Conservation (phyloP, 2,113 vertebrate genomes). For the Sinocyclocheilus grahami region DNA sequence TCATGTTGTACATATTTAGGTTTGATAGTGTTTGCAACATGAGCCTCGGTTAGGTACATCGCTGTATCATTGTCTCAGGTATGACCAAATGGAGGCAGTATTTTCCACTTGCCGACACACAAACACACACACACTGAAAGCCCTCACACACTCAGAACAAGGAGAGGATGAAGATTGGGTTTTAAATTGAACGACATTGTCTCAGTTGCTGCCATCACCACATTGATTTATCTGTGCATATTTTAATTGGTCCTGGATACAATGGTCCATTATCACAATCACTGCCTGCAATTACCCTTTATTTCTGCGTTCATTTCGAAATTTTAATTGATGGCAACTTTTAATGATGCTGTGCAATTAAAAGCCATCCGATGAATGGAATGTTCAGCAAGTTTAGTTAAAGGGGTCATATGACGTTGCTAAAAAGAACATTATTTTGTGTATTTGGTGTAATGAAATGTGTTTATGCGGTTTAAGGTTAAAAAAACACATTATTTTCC, state of each 20-base stretch:
- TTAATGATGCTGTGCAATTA: conserved; percentile 12
- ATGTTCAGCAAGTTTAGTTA: conserved; percentile 6
- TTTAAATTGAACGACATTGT: conserved; percentile 37
- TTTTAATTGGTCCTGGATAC: conserved; percentile 27
- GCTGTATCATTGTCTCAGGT: conserved; percentile 47
- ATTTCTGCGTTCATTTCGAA: conserved; percentile 6
- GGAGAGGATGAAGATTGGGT: conserved; percentile 32
- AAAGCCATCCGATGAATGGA: not conserved
- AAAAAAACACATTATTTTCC: too few relatives aligned
- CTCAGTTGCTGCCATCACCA: conserved; percentile 30
- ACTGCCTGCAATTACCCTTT: conserved; percentile 23
- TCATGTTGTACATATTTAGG: not conserved
- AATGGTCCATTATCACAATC: conserved; percentile 7
- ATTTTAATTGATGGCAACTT: conserved; percentile 27
- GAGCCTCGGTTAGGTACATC: not conserved
- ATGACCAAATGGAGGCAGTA: conserved; percentile 64
- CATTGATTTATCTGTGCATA: conserved; percentile 29
- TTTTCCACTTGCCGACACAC: conserved; percentile 54
- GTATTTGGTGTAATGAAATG: too few relatives aligned
- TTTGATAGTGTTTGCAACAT: not conserved
- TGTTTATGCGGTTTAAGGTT: too few relatives aligned
- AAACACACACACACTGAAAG: conserved; percentile 35
- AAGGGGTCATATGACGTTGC: too few relatives aligned
- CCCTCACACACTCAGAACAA: conserved; percentile 5
- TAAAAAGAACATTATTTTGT: too few relatives aligned